These are phyloP conservation scores for Peucedramus taeniatus DNA, from an alignment of 2,113 vertebrate genomes.

Conservation along the genomic window DNA sequence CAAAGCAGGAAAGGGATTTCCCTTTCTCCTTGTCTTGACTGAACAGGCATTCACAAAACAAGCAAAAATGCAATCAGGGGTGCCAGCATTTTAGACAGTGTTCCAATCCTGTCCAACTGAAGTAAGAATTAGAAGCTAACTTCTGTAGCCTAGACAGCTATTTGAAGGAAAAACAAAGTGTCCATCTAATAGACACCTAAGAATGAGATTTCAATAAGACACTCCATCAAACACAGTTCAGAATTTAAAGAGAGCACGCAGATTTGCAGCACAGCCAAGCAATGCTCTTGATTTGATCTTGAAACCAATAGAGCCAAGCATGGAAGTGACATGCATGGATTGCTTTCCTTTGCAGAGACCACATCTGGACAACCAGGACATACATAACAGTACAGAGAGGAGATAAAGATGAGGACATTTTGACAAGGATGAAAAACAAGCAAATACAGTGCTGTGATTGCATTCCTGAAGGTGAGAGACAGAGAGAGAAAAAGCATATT, in stretches of 20 bases:
- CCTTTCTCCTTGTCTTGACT: background rate
- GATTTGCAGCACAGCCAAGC: background rate
- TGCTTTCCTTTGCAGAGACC: background rate
- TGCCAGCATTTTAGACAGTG: background rate
- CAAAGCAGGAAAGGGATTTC: background rate
- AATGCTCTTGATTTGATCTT: background rate
- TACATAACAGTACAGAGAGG: background rate
- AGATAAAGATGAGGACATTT: background rate
- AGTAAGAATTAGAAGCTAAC: background rate
- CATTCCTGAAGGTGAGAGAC: background rate
- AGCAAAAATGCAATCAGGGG: background rate
- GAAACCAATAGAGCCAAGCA: background rate
- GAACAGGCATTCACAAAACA: background rate
- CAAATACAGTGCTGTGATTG: background rate
- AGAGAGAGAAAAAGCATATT: background rate
- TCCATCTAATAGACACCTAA: rapidly evolving
- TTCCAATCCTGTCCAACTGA: background rate
- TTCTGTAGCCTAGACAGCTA: background rate
- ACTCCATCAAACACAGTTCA: background rate
- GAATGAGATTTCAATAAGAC: background rate
- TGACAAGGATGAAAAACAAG: background rate
- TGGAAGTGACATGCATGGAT: background rate
- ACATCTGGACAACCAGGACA: background rate
- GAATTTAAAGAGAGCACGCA: background rate
- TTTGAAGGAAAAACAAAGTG: background rate